Evolutionary conservation across 2,888 invertebrate species (phyloP).

Genomic region (Philaethria dido): DNA sequence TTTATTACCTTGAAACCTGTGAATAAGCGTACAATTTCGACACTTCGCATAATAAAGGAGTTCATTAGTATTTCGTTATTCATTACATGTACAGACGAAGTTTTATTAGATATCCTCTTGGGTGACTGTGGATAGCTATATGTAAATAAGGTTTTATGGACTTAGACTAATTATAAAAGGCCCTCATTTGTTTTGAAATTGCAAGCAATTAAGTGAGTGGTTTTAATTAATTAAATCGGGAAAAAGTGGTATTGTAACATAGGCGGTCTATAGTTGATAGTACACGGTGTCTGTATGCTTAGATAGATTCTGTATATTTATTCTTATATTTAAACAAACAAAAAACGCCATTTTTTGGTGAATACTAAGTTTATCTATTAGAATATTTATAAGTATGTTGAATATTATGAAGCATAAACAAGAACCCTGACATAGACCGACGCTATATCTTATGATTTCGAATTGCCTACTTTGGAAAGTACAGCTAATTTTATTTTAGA

Average conservation of each 20-base stretch:
- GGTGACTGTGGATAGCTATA: constrained; percentile 32
- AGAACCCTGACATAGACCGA: no score
- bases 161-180: constrained; percentile 38
- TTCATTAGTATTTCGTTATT: constrained; percentile 46
- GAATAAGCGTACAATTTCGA: constrained; percentile 19
- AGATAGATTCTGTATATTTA: no score
- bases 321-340: no score
- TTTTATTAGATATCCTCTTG: constrained; percentile 47
- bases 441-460: no score
- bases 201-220: constrained; percentile 27
- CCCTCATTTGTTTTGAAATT: constrained; percentile 32
- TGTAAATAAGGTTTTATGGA: constrained; percentile 41
- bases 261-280: not conserved
- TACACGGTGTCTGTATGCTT: not conserved
- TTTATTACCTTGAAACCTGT: constrained; percentile 1
- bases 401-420: no score
- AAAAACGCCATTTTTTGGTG: no score
- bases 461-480: no score
- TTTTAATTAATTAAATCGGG: constrained; percentile 18
- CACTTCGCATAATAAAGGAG: constrained; percentile 33
- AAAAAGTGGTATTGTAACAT: not conserved
- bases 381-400: no score
- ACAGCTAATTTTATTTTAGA: no score
- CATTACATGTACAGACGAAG: constrained; percentile 45
- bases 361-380: no score